Conservation (phyloP, 2,113 vertebrate species). For the Elephantulus edwardii region DNA sequence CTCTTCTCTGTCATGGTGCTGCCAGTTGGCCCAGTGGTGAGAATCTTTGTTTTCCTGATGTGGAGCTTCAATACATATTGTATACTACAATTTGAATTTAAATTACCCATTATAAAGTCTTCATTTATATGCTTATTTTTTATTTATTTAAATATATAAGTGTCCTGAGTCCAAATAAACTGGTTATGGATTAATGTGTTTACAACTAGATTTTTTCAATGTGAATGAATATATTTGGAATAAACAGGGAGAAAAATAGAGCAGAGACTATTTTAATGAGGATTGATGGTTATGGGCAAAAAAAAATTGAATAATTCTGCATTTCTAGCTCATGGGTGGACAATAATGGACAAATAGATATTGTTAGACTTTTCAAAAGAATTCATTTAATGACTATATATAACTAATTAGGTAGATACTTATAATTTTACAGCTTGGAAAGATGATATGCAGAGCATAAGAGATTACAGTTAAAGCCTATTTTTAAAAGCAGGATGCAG, state of each 20-base stretch:
- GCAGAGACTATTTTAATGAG: neutral
- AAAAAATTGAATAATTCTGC: neutral
- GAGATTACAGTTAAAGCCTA: neutral
- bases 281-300: neutral
- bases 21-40: no score
- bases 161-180: neutral
- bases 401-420: conserved; percentile 29
- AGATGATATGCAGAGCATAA: neutral
- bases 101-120: conserved; percentile 26
- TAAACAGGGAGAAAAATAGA: conserved; percentile 15
- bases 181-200: neutral
- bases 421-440: conserved; percentile 31
- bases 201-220: neutral
- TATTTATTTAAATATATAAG: neutral
- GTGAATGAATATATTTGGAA: neutral
- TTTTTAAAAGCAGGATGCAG: conserved; percentile 43
- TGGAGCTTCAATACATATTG: no score
- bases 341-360: neutral
- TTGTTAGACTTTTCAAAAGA: conserved; percentile 37
- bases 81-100: conserved; percentile 60
- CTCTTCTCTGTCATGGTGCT: no score
- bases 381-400: conserved; percentile 41
- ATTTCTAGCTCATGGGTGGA: neutral
- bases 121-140: conserved; percentile 11
- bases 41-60: no score